Evolutionary conservation across 2,113 vertebrate genomes (phyloP), one percentile per base, ranked within the genome.

Genomic region (Eudyptes chrysolophus): DNA sequence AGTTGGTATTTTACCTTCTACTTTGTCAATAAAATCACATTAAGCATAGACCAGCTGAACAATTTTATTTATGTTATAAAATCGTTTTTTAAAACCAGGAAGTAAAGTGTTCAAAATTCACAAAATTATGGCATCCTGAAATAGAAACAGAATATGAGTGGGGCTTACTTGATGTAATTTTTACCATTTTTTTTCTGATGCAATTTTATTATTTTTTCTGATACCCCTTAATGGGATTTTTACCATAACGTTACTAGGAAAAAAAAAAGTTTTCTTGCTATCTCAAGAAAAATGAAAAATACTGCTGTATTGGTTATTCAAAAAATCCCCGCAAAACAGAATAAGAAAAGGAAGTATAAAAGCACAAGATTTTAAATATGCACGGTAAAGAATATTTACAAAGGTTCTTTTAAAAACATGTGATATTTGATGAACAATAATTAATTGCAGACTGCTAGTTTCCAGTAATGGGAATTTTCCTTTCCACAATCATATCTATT

Each of bases 61-160:
- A 94, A 90, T 92, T 93, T 95, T 70, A 77, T 52, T 84, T 69
- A 11, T 51, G 42, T 34, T 85, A 76, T 16, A 65, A 95, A 92
- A 44, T 24, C 74, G 13, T 26, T 74, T 89, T 89, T 90, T 57
- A 83, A 84, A 87, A 38, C 6, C n/a, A 72, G 58, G 22, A 92
- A 64, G 10, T 36, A 48, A 77, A 80, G 32, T 54, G 34, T 92
- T 76, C 54, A 69, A 94, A 89, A 93, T 36, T 82, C 44, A 58
- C 27, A 71, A 89, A 80, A 84, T 19, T 40, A 77, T 48, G 22
- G 13, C n/a, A 78, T 81, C 51, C 15, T 89, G 84, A 82, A 91
- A 79, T 34, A 70, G 42, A 90, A 88, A 34, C 27, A 94, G n/a
- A 61, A 44, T 84, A 48, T 30, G 19, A 57, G 27, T 51, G 36